These are phyloP conservation scores for Diabrotica balteata DNA, from an alignment of 2,888 invertebrate genomes.

Conservation along the genomic window DNA sequence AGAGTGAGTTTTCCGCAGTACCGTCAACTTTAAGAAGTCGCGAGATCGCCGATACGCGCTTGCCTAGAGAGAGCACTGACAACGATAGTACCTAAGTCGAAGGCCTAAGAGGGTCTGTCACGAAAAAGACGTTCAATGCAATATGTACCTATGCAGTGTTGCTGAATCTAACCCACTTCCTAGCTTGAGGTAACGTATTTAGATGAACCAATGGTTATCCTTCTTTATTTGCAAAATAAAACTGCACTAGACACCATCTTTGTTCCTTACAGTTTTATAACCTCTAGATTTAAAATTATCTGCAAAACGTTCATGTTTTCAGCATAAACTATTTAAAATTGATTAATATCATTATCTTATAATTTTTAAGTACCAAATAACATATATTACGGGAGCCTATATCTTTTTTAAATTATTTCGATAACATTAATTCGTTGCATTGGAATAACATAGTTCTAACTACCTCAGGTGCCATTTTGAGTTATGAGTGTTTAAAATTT, in stretches of 20 bases:
- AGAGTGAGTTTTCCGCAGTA: conserved; percentile 42
- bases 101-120: conserved; percentile 57
- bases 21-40: conserved; percentile 36
- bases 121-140: conserved; percentile 55
- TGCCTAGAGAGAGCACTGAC: conserved; percentile 31
- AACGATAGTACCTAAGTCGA: conserved; percentile 47
- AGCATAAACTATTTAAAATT: too few species aligned
- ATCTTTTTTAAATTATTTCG: too few species aligned
- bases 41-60: conserved; percentile 29
- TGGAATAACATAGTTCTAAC: too few species aligned
- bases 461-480: too few species aligned
- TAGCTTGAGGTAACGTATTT: conserved; percentile 56
- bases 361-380: too few species aligned
- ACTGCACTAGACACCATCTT: conserved; percentile 5
- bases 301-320: too few species aligned
- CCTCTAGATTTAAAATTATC: too few species aligned
- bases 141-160: conserved; percentile 53
- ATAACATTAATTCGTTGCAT: too few species aligned
- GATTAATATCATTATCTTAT: too few species aligned
- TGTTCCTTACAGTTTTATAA: too few species aligned
- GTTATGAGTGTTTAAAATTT: too few species aligned
- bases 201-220: conserved; percentile 40
- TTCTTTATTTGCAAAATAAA: conserved; percentile 32
- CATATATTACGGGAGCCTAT: too few species aligned
- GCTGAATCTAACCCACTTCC: conserved; percentile 60